Evolutionary conservation across 2,113 vertebrate species (phyloP), one percentile per base, ranked within the genome.

Genomic region (Thomomys bottae): DNA sequence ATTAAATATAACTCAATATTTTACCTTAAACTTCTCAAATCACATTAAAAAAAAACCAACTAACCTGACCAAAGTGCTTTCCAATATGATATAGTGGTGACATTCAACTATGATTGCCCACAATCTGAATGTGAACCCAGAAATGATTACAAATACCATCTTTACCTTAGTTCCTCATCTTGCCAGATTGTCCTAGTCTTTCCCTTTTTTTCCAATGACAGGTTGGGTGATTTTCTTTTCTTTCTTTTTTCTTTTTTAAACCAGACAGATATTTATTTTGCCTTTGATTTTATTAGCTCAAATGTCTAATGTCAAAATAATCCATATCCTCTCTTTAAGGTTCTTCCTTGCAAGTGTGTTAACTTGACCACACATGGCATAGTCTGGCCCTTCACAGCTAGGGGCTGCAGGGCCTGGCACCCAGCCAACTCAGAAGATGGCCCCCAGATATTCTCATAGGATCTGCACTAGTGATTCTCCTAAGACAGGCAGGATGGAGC

Each of bases 1-100:
- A 49, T 76, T 80, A 88, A 81, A 14, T 45, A 38, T 66, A 45
- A 89, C 68, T 21, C 18, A 34, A 75, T 77, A 67, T 34, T 20
- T 92, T 82, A 15, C 63, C 90, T 77, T 81, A 11, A 95, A n/a
- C 49, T 54, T 54, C 49, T 54, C 49, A 54, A 54, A 54, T 54
- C 5, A 78, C 5, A 8, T 87, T 63, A 6, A 68, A 84, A 81
- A 36, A 21, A 45, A 38, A 24, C 24, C 24, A 61, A 8, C 23
- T 61, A 61, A 54, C 23, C 57, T 26, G 14, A 79, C 21, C 8
- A 14, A 57, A 30, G 40, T 34, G 8, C 63, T 40, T 70, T 57
- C 84, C 24, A 57, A n/a, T 87, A 36, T 80, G 54, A 77, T 30
- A 32, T 42, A 38, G 34, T 84, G 40, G 24, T 6, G 8, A 70